Percentiles rank a stretch among this genome's conserved stretches.
These are phyloP conservation scores for Trogon melanurus DNA, from an alignment of 2,113 vertebrate species.

Conservation along the genomic window DNA sequence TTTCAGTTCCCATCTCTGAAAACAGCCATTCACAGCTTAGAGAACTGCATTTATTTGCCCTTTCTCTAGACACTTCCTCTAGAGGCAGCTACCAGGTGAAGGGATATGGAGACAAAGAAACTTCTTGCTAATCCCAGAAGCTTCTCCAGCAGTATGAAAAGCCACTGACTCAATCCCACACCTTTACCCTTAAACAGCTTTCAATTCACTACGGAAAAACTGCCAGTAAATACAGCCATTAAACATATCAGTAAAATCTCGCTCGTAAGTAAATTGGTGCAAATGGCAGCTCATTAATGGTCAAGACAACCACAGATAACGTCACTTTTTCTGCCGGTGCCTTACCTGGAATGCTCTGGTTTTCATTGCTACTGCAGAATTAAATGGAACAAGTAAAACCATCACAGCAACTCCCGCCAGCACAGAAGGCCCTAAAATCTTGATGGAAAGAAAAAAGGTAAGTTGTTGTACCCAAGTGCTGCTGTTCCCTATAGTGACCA, in stretches of 20 bases:
- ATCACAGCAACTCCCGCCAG: conserved; percentile 93
- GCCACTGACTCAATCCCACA: not conserved
- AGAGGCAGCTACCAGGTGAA: not conserved
- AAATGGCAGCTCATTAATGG: not conserved
- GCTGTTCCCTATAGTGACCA: not conserved
- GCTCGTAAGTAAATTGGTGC: not conserved
- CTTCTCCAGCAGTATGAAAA: not conserved
- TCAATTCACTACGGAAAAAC: not conserved
- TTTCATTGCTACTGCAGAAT: conserved; percentile 91
- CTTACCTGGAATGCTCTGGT: conserved; percentile 89
- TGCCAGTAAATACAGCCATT: not conserved
- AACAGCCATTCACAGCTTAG: not conserved
- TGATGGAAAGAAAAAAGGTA: conserved; percentile 3
- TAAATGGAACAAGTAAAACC: conserved; percentile 93
- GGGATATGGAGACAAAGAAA: not conserved
- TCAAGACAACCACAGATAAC: not conserved
- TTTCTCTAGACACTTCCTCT: not conserved
- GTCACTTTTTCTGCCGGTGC: not conserved
- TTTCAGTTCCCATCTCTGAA: not conserved
- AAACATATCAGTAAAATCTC: not conserved
- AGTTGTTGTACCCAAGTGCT: not conserved
- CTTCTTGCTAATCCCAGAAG: not conserved
- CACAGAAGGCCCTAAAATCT: conserved; percentile 89
- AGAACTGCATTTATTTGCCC: not conserved
- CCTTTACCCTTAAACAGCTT: not conserved